These are phyloP conservation scores for Marronus borbonicus DNA, from an alignment of 2,888 invertebrate species.

Conservation along the genomic window DNA sequence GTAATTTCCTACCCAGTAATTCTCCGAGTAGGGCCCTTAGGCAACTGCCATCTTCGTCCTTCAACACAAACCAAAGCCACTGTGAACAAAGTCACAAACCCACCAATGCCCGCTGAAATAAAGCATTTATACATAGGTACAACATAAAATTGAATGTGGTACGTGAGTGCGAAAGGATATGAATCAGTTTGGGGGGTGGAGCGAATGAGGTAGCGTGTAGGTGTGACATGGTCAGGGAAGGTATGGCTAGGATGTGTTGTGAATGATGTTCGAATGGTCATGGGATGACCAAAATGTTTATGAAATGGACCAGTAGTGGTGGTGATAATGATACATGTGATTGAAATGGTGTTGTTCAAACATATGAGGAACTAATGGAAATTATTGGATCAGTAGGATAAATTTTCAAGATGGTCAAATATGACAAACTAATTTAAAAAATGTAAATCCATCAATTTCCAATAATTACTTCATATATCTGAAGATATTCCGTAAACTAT, in stretches of 20 bases:
- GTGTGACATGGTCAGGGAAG: neutral
- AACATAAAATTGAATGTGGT: conserved; percentile 32
- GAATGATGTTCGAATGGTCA: neutral
- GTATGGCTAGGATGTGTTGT: neutral
- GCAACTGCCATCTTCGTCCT: conserved; percentile 66
- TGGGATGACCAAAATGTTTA: too few species aligned
- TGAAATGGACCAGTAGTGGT: too few species aligned
- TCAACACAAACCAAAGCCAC: conserved; percentile 69
- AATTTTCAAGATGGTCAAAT: too few species aligned
- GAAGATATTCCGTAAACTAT: too few species aligned
- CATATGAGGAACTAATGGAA: too few species aligned
- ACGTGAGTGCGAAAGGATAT: neutral
- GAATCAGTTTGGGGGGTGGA: neutral
- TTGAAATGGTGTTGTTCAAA: too few species aligned
- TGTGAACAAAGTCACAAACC: conserved; percentile 69
- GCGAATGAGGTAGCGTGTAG: neutral
- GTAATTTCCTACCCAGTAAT: conserved; percentile 63
- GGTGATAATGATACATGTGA: too few species aligned
- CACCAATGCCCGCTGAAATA: conserved; percentile 67
- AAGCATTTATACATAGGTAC: conserved; percentile 61
- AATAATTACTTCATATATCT: too few species aligned
- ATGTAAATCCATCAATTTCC: too few species aligned
- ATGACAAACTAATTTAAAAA: too few species aligned
- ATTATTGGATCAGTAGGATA: too few species aligned
- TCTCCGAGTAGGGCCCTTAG: conserved; percentile 63